phyloP scores from a whole-genome alignment of 2,888 invertebrate species.

The Drosophila rellima region DNA sequence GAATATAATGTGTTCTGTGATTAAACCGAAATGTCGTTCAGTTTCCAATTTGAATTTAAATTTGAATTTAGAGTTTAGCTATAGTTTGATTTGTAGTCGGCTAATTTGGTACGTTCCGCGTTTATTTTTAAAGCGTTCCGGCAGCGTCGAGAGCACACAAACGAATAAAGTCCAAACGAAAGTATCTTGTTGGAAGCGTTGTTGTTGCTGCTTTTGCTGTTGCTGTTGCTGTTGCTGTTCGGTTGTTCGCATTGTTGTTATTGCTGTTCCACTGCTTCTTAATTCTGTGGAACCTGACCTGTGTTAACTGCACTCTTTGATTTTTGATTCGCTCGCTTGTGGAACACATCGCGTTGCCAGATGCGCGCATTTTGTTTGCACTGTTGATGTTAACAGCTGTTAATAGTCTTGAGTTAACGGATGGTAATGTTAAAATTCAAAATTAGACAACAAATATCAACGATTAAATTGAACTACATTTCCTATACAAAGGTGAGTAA shows the following conservation, averaged over 20 bases:
- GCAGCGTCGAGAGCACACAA: slow-evolving; percentile 76
- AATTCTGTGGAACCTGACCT: slow-evolving; percentile 43
- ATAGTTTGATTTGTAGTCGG: slow-evolving; percentile 33
- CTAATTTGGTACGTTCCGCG: slow-evolving; percentile 63
- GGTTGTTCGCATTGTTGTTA: slow-evolving; percentile 11
- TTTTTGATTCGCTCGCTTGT: slow-evolving; percentile 24
- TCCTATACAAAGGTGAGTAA: too few relatives aligned
- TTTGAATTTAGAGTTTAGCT: slow-evolving; percentile 35
- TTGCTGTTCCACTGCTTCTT: slow-evolving; percentile 34
- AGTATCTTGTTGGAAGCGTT: slow-evolving; percentile 49
- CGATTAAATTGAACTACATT: too few relatives aligned
- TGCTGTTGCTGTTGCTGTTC: slow-evolving; percentile 20
- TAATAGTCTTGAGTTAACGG: slow-evolving; percentile 3
- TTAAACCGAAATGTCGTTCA: slow-evolving; percentile 16
- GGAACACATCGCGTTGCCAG: slow-evolving; percentile 37
- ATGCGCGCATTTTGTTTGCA: not conserved
- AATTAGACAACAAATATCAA: too few relatives aligned
- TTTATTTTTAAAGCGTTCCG: slow-evolving; percentile 72
- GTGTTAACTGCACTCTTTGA: slow-evolving; percentile 43
- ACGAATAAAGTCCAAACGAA: slow-evolving; percentile 73
- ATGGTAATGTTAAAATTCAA: not conserved
- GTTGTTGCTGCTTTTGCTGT: slow-evolving; percentile 23
- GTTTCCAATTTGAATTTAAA: slow-evolving; percentile 33
- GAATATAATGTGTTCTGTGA: not conserved
- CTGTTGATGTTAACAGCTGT: not conserved